phyloP scores from a whole-genome alignment of 1,140 invertebrate genomes.

The Aplysia californica region DNA sequence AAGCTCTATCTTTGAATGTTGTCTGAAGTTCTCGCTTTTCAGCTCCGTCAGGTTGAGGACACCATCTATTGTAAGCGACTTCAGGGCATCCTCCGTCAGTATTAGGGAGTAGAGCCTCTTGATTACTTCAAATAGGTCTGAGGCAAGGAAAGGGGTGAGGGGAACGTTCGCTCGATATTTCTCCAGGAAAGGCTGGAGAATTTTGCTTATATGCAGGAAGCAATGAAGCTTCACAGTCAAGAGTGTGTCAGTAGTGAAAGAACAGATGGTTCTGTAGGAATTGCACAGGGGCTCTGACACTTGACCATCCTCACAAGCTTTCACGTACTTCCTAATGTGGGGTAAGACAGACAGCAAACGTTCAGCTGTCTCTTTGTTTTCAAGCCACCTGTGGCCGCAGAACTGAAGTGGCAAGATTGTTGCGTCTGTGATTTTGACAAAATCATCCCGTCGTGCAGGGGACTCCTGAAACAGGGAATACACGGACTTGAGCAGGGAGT shows the following conservation, averaged over 20 bases:
- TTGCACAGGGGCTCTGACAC: constrained; percentile 11
- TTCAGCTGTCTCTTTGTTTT: constrained; percentile 23
- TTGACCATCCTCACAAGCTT: constrained; percentile 3
- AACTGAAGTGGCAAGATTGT: constrained; percentile 30
- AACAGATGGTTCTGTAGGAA: constrained; percentile 6
- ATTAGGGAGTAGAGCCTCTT: neutral
- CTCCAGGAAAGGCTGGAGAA: constrained; percentile 31
- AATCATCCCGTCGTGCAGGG: constrained; percentile 34
- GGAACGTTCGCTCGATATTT: constrained; percentile 27
- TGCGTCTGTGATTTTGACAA: constrained; percentile 16
- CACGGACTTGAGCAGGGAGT: constrained; percentile 19
- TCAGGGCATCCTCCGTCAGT: neutral
- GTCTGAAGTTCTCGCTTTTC: neutral
- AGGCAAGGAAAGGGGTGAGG: constrained; percentile 26
- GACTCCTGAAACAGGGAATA: constrained; percentile 30
- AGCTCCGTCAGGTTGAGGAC: neutral
- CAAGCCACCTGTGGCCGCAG: constrained; percentile 25
- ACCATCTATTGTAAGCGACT: neutral
- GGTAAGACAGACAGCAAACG: constrained; percentile 16
- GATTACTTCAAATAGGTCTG: constrained; percentile 14
- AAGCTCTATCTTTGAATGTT: neutral
- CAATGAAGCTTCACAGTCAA: constrained; percentile 9
- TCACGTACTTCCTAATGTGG: constrained; percentile 6
- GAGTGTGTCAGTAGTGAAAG: neutral
- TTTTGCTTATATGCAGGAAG: constrained; percentile 10